phyloP scores from a whole-genome alignment of 2,888 invertebrate species.

The Rhagium mordax region DNA sequence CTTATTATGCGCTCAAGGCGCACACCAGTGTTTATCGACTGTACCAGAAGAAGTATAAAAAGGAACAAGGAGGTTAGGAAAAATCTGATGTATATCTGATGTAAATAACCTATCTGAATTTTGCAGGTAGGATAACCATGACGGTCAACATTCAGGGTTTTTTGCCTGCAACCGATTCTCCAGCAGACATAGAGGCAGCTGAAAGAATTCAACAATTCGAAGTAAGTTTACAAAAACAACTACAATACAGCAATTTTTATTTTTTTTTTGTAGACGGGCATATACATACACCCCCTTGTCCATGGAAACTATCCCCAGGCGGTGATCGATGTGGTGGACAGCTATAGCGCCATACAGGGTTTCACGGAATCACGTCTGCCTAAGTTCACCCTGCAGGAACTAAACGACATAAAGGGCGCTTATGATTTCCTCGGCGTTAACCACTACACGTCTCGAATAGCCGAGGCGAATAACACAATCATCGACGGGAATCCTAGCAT shows the following conservation, averaged over 20 bases:
- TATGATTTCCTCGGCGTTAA: constrained; percentile 84
- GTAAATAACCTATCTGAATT: too few species aligned
- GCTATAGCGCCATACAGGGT: constrained; percentile 73
- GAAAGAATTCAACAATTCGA: constrained; percentile 39
- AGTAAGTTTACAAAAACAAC: constrained; percentile 33
- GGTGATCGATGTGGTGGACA: constrained; percentile 75
- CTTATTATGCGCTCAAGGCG: constrained; percentile 76
- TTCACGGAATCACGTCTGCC: constrained; percentile 75
- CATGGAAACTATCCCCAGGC: constrained; percentile 78
- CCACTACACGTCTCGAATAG: constrained; percentile 77
- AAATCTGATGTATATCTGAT: neutral
- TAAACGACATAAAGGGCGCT: constrained; percentile 74
- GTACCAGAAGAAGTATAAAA: constrained; percentile 74
- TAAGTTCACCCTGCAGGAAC: constrained; percentile 74
- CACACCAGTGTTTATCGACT: constrained; percentile 77
- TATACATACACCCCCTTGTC: constrained; percentile 74
- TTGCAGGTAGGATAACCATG: constrained; percentile 10
- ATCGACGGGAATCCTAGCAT: constrained; percentile 24
- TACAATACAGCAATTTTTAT: too few species aligned
- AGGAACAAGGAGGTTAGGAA: constrained; percentile 67
- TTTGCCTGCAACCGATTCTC: constrained; percentile 36
- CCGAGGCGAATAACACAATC: constrained; percentile 53
- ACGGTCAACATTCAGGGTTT: neutral
- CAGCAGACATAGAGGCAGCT: constrained; percentile 37
- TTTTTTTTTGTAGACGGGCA: constrained; percentile 44